A percentile compares a stretch with the other conserved stretches of the same genome.
These are phyloP conservation scores for Phaethornis superciliosus DNA, from an alignment of 2,113 vertebrate species.

Conservation along the genomic window DNA sequence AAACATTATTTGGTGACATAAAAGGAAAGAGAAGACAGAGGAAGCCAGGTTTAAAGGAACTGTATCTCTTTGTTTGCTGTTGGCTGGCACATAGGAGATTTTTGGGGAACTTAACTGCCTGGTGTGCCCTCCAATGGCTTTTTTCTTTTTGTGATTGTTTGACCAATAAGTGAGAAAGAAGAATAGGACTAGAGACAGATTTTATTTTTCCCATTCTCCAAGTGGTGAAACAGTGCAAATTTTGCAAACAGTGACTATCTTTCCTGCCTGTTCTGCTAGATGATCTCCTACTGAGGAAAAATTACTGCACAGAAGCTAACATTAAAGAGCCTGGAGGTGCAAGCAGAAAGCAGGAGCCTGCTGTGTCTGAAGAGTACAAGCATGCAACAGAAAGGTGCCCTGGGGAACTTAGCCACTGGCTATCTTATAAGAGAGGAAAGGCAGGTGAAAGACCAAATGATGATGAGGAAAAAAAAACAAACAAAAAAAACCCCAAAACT, in stretches of 20 bases:
- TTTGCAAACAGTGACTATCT: not conserved
- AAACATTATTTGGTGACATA: not conserved
- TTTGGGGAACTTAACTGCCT: not conserved
- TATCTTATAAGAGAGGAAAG: not conserved
- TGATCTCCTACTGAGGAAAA: not conserved
- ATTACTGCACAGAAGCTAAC: not conserved
- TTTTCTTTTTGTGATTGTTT: not conserved
- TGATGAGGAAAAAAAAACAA: not conserved
- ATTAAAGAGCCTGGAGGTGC: not conserved
- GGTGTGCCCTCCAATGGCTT: not conserved
- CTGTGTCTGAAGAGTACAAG: not conserved
- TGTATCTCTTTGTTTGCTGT: not conserved
- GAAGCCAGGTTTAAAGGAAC: not conserved
- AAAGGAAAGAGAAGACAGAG: not conserved
- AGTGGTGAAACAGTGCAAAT: not conserved
- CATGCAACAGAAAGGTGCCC: not conserved
- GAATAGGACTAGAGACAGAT: not conserved
- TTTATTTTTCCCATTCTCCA: not conserved
- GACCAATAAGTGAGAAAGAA: not conserved
- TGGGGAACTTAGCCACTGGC: not conserved
- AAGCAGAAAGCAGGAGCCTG: not conserved
- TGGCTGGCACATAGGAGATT: not conserved
- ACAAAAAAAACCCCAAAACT: no score
- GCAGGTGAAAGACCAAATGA: not conserved
- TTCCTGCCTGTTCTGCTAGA: not conserved